phyloP scores from a whole-genome alignment of 2,888 invertebrate genomes.

The Tetranychus piercei region DNA sequence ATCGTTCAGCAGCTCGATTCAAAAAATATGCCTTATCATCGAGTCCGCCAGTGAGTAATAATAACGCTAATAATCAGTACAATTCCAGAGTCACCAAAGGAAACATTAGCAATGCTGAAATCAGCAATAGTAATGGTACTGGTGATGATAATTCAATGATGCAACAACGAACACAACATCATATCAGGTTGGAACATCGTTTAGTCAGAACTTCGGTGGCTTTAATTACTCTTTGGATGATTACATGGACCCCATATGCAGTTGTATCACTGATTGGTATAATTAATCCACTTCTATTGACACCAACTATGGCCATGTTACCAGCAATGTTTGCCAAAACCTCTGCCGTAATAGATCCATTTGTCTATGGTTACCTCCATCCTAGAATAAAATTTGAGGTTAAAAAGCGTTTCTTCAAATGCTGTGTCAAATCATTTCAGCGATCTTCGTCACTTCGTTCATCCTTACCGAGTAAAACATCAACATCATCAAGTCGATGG shows the following conservation, averaged over 20 bases:
- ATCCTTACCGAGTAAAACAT: not conserved
- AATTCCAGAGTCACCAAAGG: not conserved
- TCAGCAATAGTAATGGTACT: not conserved
- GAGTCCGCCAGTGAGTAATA: not conserved
- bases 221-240: conserved; percentile 53
- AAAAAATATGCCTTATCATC: not conserved
- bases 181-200: conserved; percentile 17
- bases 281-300: conserved; percentile 45
- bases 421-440: not conserved
- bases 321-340: conserved; percentile 37
- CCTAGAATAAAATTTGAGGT: conserved; percentile 30
- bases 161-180: not conserved
- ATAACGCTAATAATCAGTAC: not conserved
- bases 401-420: conserved; percentile 10
- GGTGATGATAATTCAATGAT: not conserved
- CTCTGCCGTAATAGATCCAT: conserved; percentile 36
- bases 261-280: conserved; percentile 54
- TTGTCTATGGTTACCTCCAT: conserved; percentile 35
- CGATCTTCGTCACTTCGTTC: not conserved
- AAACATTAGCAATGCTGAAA: not conserved
- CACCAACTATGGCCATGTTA: conserved; percentile 41
- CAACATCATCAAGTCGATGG: not conserved
- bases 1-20: not conserved
- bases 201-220: conserved; percentile 48
- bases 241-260: conserved; percentile 66